These are phyloP conservation scores for Manduca sexta DNA, from an alignment of 1,140 invertebrate genomes.

Conservation along the genomic window DNA sequence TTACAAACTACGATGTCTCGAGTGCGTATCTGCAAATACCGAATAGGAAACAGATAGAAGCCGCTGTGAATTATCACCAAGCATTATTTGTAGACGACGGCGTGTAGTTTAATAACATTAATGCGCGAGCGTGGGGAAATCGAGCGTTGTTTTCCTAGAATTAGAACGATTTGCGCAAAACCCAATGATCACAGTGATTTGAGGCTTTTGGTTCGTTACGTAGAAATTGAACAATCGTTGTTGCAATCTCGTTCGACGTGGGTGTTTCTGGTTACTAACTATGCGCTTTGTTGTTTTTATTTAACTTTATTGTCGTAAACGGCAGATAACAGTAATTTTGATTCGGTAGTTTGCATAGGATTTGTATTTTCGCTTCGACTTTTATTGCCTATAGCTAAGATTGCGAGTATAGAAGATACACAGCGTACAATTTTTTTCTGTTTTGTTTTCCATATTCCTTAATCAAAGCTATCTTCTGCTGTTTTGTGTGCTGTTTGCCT, in stretches of 20 bases:
- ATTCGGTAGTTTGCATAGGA: no score
- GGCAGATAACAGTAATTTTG: no score
- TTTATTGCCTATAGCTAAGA: no score
- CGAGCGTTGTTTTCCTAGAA: constrained; percentile 10
- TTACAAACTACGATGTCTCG: neutral
- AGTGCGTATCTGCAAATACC: neutral
- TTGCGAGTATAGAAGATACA: no score
- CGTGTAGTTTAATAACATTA: constrained; percentile 9
- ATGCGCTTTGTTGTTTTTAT: no score
- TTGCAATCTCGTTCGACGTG: neutral
- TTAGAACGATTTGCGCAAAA: constrained; percentile 12
- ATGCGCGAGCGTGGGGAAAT: neutral
- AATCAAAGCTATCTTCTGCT: no score
- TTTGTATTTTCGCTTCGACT: no score
- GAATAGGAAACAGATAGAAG: neutral
- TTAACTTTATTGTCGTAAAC: no score
- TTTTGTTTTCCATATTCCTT: no score
- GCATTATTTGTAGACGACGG: constrained; percentile 7
- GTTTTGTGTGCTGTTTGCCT: no score
- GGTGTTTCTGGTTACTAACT: neutral
- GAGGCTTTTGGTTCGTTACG: constrained; percentile 7
- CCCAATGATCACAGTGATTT: constrained; percentile 11
- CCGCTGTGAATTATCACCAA: constrained; percentile 17
- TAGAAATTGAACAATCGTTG: constrained; percentile 8
- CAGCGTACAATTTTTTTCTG: no score